A percentile compares a stretch with the other conserved stretches of the same genome.
These are phyloP conservation scores for Gymnothorax reevesii DNA, from an alignment of 2,797 vertebrate species.

Conservation along the genomic window DNA sequence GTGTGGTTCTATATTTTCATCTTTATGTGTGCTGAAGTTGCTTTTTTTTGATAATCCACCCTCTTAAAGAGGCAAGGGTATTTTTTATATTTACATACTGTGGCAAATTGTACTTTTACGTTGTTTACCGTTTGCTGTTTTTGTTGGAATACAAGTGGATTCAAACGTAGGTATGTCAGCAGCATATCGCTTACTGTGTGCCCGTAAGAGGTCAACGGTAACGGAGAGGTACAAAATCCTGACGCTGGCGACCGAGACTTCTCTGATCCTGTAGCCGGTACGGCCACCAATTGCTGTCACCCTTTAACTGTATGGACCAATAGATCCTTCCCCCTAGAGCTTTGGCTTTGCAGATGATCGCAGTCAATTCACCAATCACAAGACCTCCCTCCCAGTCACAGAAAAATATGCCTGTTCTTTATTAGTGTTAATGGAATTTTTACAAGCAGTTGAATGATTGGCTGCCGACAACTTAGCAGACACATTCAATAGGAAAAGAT, in stretches of 20 bases:
- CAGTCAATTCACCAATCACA: neutral
- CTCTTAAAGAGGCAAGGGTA: constrained; percentile 65
- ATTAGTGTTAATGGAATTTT: constrained; percentile 11
- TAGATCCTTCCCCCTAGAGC: neutral
- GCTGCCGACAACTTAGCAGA: constrained; percentile 36
- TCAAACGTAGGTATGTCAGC: constrained; percentile 66
- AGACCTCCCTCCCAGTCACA: neutral
- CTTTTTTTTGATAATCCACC: constrained; percentile 63
- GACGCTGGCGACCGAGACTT: constrained; percentile 30
- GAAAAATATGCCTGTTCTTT: neutral
- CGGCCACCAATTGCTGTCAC: neutral
- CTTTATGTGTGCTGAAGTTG: constrained; percentile 73
- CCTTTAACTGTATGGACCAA: neutral
- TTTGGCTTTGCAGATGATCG: neutral
- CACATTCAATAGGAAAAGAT: constrained; percentile 29
- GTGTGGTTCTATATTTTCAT: constrained; percentile 77
- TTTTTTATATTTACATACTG: constrained; percentile 72
- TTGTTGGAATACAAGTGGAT: constrained; percentile 65
- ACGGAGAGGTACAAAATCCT: constrained; percentile 43
- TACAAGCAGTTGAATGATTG: constrained; percentile 37
- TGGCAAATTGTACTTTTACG: constrained; percentile 69
- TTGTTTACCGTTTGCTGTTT: constrained; percentile 58
- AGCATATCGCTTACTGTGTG: constrained; percentile 53
- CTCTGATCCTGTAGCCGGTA: neutral
- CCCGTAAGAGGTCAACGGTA: constrained; percentile 22